A percentile compares a stretch with the other conserved stretches of the same genome.
Evolutionary conservation across 2,797 vertebrate species (phyloP).

Genomic region (Notolepis coatsorum): DNA sequence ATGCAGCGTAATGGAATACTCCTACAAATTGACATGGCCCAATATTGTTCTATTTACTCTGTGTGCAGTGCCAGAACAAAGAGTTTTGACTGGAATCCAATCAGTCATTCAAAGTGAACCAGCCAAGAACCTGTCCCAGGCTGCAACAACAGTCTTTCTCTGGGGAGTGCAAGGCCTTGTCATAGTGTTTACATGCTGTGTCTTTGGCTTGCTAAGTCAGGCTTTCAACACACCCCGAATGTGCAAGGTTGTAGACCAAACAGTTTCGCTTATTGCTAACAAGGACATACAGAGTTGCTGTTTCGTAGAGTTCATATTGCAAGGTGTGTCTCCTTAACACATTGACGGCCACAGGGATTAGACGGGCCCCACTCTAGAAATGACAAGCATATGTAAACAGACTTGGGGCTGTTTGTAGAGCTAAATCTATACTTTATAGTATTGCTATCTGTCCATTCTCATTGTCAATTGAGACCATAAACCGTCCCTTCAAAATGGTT

Average conservation of each 20-base stretch:
- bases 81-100: conserved; percentile 70
- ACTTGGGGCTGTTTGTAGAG: too few relatives aligned
- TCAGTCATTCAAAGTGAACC: conserved; percentile 66
- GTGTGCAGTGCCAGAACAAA: conserved; percentile 54
- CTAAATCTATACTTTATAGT: too few relatives aligned
- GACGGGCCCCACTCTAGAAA: too few relatives aligned
- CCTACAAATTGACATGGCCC: conserved; percentile 60
- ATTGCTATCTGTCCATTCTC: too few relatives aligned
- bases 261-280: conserved; percentile 42
- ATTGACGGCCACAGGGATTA: too few relatives aligned
- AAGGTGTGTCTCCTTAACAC: conserved; percentile 16
- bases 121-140: conserved; percentile 70
- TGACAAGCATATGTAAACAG: too few relatives aligned
- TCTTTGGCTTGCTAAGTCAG: conserved; percentile 55
- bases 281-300: conserved; percentile 30
- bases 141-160: conserved; percentile 70
- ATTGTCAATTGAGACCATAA: too few relatives aligned
- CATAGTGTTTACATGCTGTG: conserved; percentile 66
- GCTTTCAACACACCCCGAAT: conserved; percentile 43
- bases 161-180: conserved; percentile 64
- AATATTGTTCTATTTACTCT: conserved; percentile 68
- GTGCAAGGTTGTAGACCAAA: conserved; percentile 43
- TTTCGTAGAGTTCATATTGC: conserved; percentile 7
- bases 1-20: conserved; percentile 56
- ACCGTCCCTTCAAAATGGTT: too few relatives aligned